Base-by-base conservation (phyloP, 2,888 invertebrate genomes). In the Eremobia ochroleuca region DNA sequence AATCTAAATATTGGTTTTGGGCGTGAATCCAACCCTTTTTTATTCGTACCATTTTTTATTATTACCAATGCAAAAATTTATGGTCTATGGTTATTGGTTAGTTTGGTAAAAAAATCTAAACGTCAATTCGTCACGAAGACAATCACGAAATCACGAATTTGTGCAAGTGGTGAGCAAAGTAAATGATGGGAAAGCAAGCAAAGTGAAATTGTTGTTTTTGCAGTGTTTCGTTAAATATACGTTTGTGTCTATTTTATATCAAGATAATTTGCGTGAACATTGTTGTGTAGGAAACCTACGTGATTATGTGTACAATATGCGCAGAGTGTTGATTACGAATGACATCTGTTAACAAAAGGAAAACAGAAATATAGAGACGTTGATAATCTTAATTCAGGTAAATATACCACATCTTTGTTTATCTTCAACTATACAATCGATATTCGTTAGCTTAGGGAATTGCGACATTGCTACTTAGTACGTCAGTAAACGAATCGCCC, bases 251-350 rank as follows among this genome's bases (percentile, higher is more conserved):
- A 79, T 88, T 89, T 85, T 85, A 84, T 79, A 86, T 89, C 88
- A 86, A 88, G 77, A 88, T 85, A 89, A 79, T 64, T 82, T 90
- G 90, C 92, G 91, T 90, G 87, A 86, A 90, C 86, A 89, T 91
- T 90, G 83, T 87, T 91, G 92, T 91, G 91, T 88, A 91, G 87
- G 91, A 92, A 93, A 92, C 92, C 91, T 92, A 92, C 91, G 92
- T 90, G 91, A 92, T 93, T 92, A 91, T 91, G 94, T 94, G 92
- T 94, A 94, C 95, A 96, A 94, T 95, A 96, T 96, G 96, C 95
- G 95, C 93, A 93, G 92, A 94, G 94, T 94, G 95, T 95, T 96
- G 94, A 95, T 95, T 95, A 95, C 96, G 94, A 93, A 95, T 96
- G 96, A 95, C 95, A 95, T 95, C 94, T 95, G 93, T 88, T 94